Conservation (phyloP, 2,113 vertebrate species). For the Catharus fuscescens region DNA sequence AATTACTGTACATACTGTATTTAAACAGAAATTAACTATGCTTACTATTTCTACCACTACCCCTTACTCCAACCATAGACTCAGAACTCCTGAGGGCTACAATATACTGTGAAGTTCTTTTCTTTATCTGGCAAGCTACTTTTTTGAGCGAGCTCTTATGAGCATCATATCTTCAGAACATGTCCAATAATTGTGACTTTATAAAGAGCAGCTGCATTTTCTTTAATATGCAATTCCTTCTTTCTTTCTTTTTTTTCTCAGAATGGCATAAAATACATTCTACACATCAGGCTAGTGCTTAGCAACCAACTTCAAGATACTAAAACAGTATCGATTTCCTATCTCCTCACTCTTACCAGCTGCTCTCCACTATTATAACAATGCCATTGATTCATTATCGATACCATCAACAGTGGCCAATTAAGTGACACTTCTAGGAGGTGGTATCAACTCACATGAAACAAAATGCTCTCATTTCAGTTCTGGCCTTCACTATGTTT, state of each 20-base stretch:
- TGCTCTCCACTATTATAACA: not conserved
- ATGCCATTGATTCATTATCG: not conserved
- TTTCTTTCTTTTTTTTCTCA: not conserved
- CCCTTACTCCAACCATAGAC: not conserved
- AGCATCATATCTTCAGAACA: not conserved
- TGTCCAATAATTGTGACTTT: not conserved
- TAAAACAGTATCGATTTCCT: not conserved
- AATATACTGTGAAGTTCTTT: not conserved
- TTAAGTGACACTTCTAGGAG: not conserved
- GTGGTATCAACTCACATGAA: not conserved
- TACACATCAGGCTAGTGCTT: not conserved
- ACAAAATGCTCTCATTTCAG: not conserved
- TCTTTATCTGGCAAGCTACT: not conserved
- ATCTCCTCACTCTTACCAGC: not conserved
- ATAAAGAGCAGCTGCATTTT: not conserved
- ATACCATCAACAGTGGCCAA: not conserved
- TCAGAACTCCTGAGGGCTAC: not conserved
- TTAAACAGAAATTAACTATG: not conserved
- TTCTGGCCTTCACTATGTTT: not conserved
- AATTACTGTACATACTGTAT: not conserved
- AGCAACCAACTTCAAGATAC: conserved; percentile 18
- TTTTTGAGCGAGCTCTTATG: not conserved
- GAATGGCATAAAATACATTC: not conserved
- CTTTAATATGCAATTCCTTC: not conserved
- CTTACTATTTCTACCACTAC: not conserved